A percentile compares a stretch with the other conserved stretches of the same genome.
Evolutionary conservation across 1,140 invertebrate genomes (phyloP).

Genomic region (Pogonognathellus flavescens): DNA sequence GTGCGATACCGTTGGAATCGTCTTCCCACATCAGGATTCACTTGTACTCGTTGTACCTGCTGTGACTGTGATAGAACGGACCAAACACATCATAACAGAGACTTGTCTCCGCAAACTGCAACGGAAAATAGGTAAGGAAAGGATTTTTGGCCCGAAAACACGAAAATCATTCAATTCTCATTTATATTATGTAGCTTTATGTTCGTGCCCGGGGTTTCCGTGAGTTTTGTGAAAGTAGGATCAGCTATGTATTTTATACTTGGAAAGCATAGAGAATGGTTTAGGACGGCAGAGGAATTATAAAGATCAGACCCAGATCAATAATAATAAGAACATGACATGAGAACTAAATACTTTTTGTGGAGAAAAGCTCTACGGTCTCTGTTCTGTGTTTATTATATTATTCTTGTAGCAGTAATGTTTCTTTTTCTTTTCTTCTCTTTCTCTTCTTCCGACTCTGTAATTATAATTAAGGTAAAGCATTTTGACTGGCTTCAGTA

Average conservation of each 20-base stretch:
- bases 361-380: too few relatives aligned
- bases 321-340: too few relatives aligned
- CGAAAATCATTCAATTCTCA: background rate
- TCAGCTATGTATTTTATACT: too few relatives aligned
- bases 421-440: too few relatives aligned
- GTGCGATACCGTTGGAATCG: slow-evolving; percentile 83
- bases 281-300: too few relatives aligned
- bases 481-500: slow-evolving; percentile 33
- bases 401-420: too few relatives aligned
- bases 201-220: background rate
- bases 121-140: slow-evolving; percentile 81
- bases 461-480: slow-evolving; percentile 18
- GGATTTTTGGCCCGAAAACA: background rate
- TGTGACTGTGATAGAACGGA: slow-evolving; percentile 46
- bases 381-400: too few relatives aligned
- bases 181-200: background rate
- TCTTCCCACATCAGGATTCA: background rate
- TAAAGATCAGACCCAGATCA: too few relatives aligned
- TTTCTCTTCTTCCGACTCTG: background rate
- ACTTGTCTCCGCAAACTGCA: slow-evolving; percentile 83
- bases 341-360: too few relatives aligned
- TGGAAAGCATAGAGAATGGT: too few relatives aligned
- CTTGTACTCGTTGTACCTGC: background rate
- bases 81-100: slow-evolving; percentile 67
- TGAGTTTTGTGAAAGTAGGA: too few relatives aligned